These are phyloP conservation scores for Cacoxenus indagator DNA, from an alignment of 2,888 invertebrate genomes.

Conservation along the genomic window DNA sequence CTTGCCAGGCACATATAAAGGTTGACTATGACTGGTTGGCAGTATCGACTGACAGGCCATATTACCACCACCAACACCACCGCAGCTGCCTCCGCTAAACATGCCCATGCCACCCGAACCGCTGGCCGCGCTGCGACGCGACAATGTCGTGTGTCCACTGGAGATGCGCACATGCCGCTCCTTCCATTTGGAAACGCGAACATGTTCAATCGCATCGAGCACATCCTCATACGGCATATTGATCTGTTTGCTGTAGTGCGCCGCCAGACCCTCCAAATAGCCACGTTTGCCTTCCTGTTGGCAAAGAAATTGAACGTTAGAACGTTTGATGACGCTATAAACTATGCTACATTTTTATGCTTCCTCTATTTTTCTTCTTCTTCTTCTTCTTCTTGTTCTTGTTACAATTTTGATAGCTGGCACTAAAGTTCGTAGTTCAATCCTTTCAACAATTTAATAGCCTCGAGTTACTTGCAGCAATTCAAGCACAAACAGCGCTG, in stretches of 20 bases:
- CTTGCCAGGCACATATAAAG: conserved; percentile 91
- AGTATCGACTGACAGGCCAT: conserved; percentile 73
- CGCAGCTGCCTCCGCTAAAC: conserved; percentile 44
- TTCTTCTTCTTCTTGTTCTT: too few species aligned
- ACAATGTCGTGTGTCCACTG: conserved; percentile 67
- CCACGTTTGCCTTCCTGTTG: conserved; percentile 88
- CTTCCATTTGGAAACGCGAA: conserved; percentile 75
- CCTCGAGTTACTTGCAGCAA: not conserved
- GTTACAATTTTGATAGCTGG: too few species aligned
- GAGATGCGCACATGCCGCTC: conserved; percentile 71
- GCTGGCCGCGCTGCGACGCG: conserved; percentile 59
- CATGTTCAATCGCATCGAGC: conserved; percentile 86
- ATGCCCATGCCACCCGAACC: conserved; percentile 28
- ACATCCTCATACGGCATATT: conserved; percentile 91
- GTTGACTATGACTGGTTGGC: conserved; percentile 86
- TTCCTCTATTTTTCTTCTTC: not conserved
- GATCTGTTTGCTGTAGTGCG: conserved; percentile 88
- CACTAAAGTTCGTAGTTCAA: not conserved
- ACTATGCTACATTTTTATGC: not conserved
- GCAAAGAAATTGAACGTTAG: not conserved
- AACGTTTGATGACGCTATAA: too few species aligned
- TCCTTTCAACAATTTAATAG: not conserved
- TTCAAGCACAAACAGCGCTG: not conserved
- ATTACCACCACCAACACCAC: conserved; percentile 57
- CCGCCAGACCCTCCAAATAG: conserved; percentile 87